Conservation (phyloP, 2,888 invertebrate species). For the Hanleya hanleyi region DNA sequence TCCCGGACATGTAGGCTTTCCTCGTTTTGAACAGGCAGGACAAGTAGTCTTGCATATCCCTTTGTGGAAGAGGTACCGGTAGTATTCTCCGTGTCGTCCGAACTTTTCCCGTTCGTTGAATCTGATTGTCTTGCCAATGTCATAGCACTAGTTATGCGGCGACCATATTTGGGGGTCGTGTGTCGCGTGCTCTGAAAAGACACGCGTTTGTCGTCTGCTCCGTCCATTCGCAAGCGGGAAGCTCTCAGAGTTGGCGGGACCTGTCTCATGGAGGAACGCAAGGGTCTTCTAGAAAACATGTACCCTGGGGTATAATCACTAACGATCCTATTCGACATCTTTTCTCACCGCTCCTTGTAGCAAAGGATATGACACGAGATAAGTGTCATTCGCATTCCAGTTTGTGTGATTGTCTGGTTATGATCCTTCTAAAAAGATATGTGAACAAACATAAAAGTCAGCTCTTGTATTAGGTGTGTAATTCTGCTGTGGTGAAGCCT, state of each 20-base stretch:
- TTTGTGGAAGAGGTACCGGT: not conserved
- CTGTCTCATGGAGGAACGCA: not conserved
- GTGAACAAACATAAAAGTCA: no score
- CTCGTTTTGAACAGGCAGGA: not conserved
- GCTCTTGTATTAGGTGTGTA: no score
- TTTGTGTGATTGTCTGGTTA: no score
- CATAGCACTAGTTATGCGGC: not conserved
- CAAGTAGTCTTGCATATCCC: not conserved
- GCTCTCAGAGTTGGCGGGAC: not conserved
- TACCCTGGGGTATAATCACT: not conserved
- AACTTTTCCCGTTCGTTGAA: not conserved
- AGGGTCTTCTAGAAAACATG: not conserved
- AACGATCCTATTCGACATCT: not conserved
- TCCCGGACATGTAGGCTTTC: conserved; percentile 11
- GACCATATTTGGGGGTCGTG: not conserved
- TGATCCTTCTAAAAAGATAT: no score
- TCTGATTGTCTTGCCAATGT: not conserved
- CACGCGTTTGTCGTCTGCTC: not conserved
- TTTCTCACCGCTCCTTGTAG: no score
- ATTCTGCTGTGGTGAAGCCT: no score
- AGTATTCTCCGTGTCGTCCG: not conserved
- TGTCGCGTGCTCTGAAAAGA: not conserved
- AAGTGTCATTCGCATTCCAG: no score
- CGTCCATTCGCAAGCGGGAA: not conserved
- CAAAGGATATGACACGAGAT: no score